Evolutionary conservation across 2,113 vertebrate genomes (phyloP).

Genomic region (Corvus hawaiiensis): DNA sequence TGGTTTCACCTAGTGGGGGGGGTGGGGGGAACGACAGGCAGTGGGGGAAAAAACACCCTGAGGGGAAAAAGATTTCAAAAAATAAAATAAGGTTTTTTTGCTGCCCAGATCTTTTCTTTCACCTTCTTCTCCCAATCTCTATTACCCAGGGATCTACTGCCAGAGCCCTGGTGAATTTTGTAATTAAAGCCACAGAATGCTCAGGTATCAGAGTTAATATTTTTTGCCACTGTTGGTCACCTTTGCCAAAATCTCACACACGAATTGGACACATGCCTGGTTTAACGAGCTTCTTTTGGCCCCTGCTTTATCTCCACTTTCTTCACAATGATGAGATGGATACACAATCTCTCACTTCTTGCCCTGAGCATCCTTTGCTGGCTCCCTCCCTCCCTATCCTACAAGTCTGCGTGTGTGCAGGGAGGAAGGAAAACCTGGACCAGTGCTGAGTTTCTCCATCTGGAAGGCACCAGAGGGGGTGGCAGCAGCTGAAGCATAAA

Average conservation of each 20-base stretch:
- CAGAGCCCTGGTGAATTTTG: background rate
- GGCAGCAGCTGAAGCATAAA: background rate
- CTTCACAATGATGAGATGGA: background rate
- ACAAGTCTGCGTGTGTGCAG: background rate
- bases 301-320: background rate
- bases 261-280: background rate
- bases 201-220: background rate
- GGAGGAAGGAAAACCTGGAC: background rate
- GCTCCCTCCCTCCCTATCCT: background rate
- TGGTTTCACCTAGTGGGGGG: background rate
- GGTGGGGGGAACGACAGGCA: background rate
- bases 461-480: background rate
- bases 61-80: background rate
- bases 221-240: background rate
- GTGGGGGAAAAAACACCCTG: rapidly evolving
- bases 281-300: background rate
- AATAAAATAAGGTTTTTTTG: background rate
- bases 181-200: background rate
- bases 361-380: background rate
- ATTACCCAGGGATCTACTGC: background rate
- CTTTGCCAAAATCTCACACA: background rate
- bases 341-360: background rate
- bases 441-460: background rate
- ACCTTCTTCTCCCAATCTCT: background rate
- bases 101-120: background rate